Percentiles rank a stretch among this genome's conserved stretches.
Evolutionary conservation across 2,888 invertebrate species (phyloP).

Genomic region (Bombylius discolor): DNA sequence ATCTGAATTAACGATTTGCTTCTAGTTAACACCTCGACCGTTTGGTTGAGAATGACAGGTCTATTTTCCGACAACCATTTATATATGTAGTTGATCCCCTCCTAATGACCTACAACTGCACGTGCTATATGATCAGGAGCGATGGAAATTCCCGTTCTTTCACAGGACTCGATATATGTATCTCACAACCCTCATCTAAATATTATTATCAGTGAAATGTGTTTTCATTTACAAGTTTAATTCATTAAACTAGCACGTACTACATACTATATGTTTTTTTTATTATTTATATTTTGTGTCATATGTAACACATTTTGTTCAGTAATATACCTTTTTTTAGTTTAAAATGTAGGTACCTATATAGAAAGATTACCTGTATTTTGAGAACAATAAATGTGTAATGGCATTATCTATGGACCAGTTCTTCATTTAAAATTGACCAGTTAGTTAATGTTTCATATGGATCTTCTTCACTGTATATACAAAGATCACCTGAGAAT

Average conservation of each 20-base stretch:
- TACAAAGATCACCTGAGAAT: too few relatives aligned
- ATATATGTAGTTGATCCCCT: not conserved
- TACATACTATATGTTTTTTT: not conserved
- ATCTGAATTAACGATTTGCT: too few relatives aligned
- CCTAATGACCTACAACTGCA: not conserved
- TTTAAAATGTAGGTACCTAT: too few relatives aligned
- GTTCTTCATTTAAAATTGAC: too few relatives aligned
- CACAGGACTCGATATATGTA: not conserved
- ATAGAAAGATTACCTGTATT: too few relatives aligned
- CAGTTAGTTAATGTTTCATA: too few relatives aligned
- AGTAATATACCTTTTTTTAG: not conserved
- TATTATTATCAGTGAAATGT: not conserved
- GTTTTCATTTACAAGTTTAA: not conserved
- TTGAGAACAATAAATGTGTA: too few relatives aligned
- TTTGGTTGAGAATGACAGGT: conserved; percentile 33
- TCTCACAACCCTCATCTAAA: not conserved
- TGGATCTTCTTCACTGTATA: too few relatives aligned
- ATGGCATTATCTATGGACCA: too few relatives aligned
- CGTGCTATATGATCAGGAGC: not conserved
- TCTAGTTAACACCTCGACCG: conserved; percentile 25
- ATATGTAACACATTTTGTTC: too few relatives aligned
- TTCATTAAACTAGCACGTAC: not conserved
- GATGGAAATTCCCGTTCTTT: not conserved
- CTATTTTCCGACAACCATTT: not conserved
- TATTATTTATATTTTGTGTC: too few relatives aligned